These are phyloP conservation scores for Oscheius sp. DNA, from an alignment of 1,140 invertebrate species.

Conservation along the genomic window DNA sequence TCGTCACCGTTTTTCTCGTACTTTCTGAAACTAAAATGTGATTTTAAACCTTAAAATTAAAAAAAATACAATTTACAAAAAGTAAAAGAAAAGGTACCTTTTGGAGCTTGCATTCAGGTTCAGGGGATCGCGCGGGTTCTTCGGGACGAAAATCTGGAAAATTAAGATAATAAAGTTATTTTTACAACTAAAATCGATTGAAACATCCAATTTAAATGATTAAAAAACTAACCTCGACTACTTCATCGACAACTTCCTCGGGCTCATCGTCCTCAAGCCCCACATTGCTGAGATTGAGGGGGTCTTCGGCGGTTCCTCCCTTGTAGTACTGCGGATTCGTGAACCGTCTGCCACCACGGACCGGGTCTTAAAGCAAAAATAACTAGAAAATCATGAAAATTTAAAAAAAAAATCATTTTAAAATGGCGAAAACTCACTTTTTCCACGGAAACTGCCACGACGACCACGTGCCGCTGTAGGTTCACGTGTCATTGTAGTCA, in stretches of 20 bases:
- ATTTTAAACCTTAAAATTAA: background rate
- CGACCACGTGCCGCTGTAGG: too few species aligned
- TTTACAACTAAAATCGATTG: background rate
- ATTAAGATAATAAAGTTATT: background rate
- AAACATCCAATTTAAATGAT: too few species aligned
- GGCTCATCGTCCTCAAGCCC: background rate
- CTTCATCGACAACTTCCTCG: background rate
- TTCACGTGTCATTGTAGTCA: too few species aligned
- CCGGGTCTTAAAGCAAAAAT: background rate
- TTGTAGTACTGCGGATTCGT: background rate
- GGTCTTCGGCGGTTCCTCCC: background rate
- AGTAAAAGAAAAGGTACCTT: background rate
- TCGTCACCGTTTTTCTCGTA: background rate
- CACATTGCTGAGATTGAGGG: background rate
- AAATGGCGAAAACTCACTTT: background rate
- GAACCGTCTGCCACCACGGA: background rate
- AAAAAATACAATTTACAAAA: background rate
- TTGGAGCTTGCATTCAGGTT: background rate
- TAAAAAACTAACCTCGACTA: too few species aligned
- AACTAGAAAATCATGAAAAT: background rate
- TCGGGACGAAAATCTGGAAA: background rate
- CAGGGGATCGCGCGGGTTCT: background rate
- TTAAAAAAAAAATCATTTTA: background rate
- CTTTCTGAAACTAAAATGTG: background rate
- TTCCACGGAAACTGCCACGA: background rate